Evolutionary conservation across 30 jellyfish, hydroid and myxozoan species (phyloP), one percentile per base, ranked within the genome.

Genomic region (Hydra vulgaris): DNA sequence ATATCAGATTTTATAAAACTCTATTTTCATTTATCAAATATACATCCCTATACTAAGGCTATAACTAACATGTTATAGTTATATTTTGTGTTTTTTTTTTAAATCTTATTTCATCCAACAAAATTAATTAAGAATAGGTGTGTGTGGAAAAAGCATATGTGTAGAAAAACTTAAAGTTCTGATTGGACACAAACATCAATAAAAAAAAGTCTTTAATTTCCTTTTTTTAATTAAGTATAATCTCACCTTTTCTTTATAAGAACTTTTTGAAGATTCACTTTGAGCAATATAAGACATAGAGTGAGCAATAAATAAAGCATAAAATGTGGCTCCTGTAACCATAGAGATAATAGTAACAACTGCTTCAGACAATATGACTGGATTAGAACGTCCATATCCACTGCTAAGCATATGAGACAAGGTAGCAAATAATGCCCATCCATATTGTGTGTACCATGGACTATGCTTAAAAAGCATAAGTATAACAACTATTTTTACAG

Each of bases 311-410:
- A 90, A 86, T 7, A 88, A 84, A 7, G 97, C 97, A 73, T 86
- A 90, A 72, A 90, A 90, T 1, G 97, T 92, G 25, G 96, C 97
- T 8, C 95, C 97, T 17, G 84, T 79, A 66, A 84, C 76, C 97
- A 90, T 90, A 81, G 95, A 85, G 72, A 90, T 24, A 15, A 86
- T 78, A 25, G 66, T 82, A 66, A 90, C 52, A 83, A 90, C 80
- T 4, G 89, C 87, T 26, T 90, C 97, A 26, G 95, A 67, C 54
- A 72, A 23, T 15, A 71, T 20, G 61, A 25, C 22, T 5, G 97
- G 97, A 19, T 86, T 84, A 26, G 68, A 74, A 1, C 97, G 97
- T 61, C 97, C 97, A 71, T 90, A 90, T 15, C 97, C 97, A 26
- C 83, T 90, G 74, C 96, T 80, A 16, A 90, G 85, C 97, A 90